A percentile compares a stretch with the other conserved stretches of the same genome.
Conservation (phyloP, 2,888 invertebrate genomes). For the Gisinianus flammeolus region DNA sequence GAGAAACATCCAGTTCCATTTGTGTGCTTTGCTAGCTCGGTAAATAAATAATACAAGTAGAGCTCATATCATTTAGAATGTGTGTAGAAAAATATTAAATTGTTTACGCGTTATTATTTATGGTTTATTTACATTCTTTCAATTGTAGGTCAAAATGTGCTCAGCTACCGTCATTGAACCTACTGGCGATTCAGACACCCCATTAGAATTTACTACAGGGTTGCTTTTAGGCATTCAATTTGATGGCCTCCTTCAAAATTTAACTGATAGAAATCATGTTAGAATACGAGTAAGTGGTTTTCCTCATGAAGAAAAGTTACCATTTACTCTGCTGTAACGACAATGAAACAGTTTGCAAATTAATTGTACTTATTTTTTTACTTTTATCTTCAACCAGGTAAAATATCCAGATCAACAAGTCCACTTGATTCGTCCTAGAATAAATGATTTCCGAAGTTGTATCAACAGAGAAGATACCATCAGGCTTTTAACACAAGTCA, state of each 20-base stretch:
- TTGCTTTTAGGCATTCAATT: conserved; percentile 84
- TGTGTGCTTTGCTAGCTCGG: conserved; percentile 56
- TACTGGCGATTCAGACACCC: conserved; percentile 77
- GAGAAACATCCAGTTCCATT: conserved; percentile 72
- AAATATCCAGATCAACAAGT: conserved; percentile 88
- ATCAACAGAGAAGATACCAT: conserved; percentile 59
- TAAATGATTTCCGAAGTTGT: conserved; percentile 72
- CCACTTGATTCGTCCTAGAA: conserved; percentile 80
- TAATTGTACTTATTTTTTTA: neutral
- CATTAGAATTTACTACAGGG: conserved; percentile 91
- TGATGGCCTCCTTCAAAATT: conserved; percentile 83
- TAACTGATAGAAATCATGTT: conserved; percentile 75
- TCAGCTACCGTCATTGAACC: conserved; percentile 84
- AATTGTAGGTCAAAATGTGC: conserved; percentile 74
- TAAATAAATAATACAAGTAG: conserved; percentile 38
- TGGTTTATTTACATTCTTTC: neutral
- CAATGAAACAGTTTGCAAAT: too few relatives aligned
- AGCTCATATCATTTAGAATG: neutral
- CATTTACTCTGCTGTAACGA: neutral
- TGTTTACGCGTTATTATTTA: neutral
- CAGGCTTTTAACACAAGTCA: conserved; percentile 81
- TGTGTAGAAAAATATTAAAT: neutral
- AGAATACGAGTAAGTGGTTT: conserved; percentile 75
- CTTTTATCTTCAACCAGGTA: conserved; percentile 59
- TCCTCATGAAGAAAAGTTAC: neutral